A percentile compares a stretch with the other conserved stretches of the same genome.
Evolutionary conservation across 2,888 invertebrate genomes (phyloP).

Genomic region (Pyrrhia umbra): DNA sequence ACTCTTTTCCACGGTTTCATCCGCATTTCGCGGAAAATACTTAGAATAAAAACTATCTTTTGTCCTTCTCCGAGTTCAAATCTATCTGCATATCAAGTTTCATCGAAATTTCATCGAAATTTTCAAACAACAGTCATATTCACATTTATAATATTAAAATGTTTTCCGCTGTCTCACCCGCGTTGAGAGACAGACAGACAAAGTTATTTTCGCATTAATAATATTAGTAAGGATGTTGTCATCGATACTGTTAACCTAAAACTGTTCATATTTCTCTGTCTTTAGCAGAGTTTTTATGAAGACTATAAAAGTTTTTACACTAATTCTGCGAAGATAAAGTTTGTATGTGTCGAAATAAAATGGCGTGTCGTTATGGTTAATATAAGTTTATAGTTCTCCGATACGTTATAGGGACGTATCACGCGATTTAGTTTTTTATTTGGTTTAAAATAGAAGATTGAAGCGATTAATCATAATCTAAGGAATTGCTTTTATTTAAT

Average conservation of each 20-base stretch:
- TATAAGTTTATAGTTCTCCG: constrained; percentile 39
- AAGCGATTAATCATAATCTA: not conserved
- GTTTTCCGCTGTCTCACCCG: too few species aligned
- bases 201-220: not conserved
- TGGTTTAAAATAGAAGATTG: not conserved
- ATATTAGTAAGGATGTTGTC: not conserved
- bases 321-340: constrained; percentile 37
- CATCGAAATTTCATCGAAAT: too few species aligned
- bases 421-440: constrained; percentile 15
- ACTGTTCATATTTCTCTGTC: constrained; percentile 12
- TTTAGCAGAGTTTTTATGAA: constrained; percentile 36
- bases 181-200: too few species aligned
- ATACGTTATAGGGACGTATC: constrained; percentile 11
- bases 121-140: too few species aligned
- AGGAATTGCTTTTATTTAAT: too few species aligned
- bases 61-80: not conserved
- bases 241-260: constrained; percentile 2
- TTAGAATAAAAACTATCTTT: not conserved
- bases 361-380: constrained; percentile 23
- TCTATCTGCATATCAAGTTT: not conserved
- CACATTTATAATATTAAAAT: too few species aligned
- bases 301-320: constrained; percentile 31
- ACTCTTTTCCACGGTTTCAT: not conserved
- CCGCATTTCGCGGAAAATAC: not conserved
- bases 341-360: constrained; percentile 37